Conservation (phyloP, 2,888 invertebrate species). For the Leucozona laternaria region DNA sequence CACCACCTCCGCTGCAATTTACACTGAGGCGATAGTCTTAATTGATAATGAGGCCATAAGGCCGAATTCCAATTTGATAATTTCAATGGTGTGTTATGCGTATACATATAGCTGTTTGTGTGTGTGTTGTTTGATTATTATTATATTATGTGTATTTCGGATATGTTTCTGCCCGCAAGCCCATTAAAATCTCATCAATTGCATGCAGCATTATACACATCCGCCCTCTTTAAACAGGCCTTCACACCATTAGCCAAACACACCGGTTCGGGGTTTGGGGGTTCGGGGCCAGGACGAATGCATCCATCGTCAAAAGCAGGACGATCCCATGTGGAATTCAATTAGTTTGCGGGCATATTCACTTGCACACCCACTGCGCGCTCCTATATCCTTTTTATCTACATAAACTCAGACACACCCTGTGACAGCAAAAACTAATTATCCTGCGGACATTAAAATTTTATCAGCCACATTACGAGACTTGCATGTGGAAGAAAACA, state of each 20-base stretch:
- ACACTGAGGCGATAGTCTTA: conserved; percentile 21
- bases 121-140: conserved; percentile 17
- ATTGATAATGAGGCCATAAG: conserved; percentile 55
- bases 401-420: conserved; percentile 13
- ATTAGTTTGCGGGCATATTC: conserved; percentile 44
- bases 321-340: conserved; percentile 42
- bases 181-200: conserved; percentile 67
- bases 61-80: conserved; percentile 52
- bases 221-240: conserved; percentile 22
- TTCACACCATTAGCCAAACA: conserved; percentile 19
- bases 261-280: too few species aligned
- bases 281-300: too few species aligned
- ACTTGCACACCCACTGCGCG: neutral
- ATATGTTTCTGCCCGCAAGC: conserved; percentile 23
- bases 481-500: conserved; percentile 34
- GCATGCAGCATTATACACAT: conserved; percentile 39
- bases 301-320: neutral
- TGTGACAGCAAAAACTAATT: conserved; percentile 57
- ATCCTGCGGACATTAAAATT: conserved; percentile 66
- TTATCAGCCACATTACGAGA: conserved; percentile 64
- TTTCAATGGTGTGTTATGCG: neutral
- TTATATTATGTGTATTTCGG: conserved; percentile 17
- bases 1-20: conserved; percentile 10
- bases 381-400: conserved; percentile 11
- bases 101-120: neutral